phyloP scores from a whole-genome alignment of 1,140 invertebrate genomes.

The Dendroctonus ponderosae region DNA sequence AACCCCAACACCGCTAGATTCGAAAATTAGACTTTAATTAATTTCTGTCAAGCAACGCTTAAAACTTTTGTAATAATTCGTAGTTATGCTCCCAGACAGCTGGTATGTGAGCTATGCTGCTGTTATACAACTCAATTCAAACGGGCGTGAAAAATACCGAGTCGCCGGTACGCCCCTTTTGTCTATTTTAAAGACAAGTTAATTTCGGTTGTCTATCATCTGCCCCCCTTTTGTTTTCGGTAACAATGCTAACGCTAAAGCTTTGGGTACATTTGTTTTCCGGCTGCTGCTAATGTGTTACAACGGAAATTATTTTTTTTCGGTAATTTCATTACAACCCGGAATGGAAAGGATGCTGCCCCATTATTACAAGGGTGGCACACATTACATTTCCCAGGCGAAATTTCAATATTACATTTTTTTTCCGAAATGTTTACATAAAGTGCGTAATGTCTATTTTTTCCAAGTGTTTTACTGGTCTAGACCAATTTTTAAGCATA shows the following conservation, averaged over 20 bases:
- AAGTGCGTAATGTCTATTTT: too few species aligned
- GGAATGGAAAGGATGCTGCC: too few species aligned
- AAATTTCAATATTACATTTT: too few species aligned
- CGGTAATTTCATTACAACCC: too few species aligned
- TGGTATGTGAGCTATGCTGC: constrained; percentile 18
- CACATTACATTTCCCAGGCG: too few species aligned
- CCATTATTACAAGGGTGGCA: too few species aligned
- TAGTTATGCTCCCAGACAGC: constrained; percentile 5
- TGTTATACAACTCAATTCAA: constrained; percentile 15
- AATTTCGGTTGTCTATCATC: constrained; percentile 24
- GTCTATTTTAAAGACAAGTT: constrained; percentile 21
- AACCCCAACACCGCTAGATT: too few species aligned
- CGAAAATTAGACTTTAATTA: constrained; percentile 10
- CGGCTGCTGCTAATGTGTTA: too few species aligned
- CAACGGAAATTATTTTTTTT: too few species aligned
- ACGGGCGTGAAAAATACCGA: constrained; percentile 19
- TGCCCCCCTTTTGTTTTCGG: constrained; percentile 9
- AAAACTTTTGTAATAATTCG: constrained; percentile 17
- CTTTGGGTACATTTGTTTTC: not conserved
- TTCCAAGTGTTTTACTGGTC: too few species aligned
- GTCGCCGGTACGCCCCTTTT: constrained; percentile 16
- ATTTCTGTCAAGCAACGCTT: constrained; percentile 14
- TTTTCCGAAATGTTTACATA: too few species aligned
- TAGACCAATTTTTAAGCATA: too few species aligned
- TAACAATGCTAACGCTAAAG: constrained; percentile 6